A percentile compares a stretch with the other conserved stretches of the same genome.
These are phyloP conservation scores for Nematostella vectensis DNA, from an alignment of 92 coral and sea anemone species.

Conservation along the genomic window DNA sequence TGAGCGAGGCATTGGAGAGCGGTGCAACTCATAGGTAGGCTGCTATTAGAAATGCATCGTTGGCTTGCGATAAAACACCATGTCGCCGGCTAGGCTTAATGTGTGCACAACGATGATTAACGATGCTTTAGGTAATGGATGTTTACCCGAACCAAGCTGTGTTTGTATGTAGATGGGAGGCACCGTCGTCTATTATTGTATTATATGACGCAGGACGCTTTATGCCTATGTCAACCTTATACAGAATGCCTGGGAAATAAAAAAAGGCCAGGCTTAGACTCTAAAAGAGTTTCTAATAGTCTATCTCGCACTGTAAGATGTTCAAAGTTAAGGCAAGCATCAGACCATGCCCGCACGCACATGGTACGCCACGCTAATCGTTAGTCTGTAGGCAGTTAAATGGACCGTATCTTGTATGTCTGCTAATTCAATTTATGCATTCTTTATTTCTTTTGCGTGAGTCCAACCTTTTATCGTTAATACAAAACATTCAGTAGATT, in stretches of 20 bases:
- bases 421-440: not conserved
- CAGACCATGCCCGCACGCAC: too few species aligned
- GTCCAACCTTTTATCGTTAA: not conserved
- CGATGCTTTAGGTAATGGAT: slow-evolving; percentile 64
- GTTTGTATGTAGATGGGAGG: slow-evolving; percentile 45
- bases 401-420: not conserved
- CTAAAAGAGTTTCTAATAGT: too few species aligned
- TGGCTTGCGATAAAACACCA: slow-evolving; percentile 35
- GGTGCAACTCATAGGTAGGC: slow-evolving; percentile 57
- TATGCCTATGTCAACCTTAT: not conserved
- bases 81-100: slow-evolving; percentile 55
- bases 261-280: too few species aligned
- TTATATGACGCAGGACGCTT: slow-evolving; percentile 12
- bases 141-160: slow-evolving; percentile 60
- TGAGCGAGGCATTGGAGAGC: too few species aligned
- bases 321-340: too few species aligned
- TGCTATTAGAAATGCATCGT: slow-evolving; percentile 55
- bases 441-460: not conserved
- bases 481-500: too few species aligned
- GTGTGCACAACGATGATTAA: slow-evolving; percentile 45
- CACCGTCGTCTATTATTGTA: slow-evolving; percentile 21
- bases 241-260: not conserved
- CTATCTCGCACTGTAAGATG: too few species aligned
- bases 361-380: too few species aligned
- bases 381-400: not conserved